These are phyloP conservation scores for Synanthedon formicaeformis DNA, from an alignment of 2,888 invertebrate species.

Conservation along the genomic window DNA sequence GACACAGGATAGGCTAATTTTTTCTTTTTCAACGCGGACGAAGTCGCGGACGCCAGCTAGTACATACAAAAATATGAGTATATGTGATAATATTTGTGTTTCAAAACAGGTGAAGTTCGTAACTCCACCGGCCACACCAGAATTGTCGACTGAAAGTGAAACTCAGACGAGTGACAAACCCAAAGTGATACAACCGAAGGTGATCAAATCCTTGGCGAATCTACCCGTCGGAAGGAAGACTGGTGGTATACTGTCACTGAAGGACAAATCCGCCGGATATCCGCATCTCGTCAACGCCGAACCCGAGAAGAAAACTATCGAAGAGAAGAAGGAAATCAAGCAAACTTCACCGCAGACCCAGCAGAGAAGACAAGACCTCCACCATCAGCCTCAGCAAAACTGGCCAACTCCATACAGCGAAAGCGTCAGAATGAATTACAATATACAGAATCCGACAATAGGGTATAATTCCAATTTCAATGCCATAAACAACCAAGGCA, in stretches of 20 bases:
- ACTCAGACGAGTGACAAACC: conserved; percentile 29
- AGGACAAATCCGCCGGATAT: conserved; percentile 64
- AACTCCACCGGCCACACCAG: conserved; percentile 61
- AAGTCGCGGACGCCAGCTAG: too few relatives aligned
- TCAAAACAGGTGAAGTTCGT: conserved; percentile 67
- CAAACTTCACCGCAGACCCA: conserved; percentile 29
- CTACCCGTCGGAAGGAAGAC: conserved; percentile 57
- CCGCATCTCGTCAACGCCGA: conserved; percentile 60
- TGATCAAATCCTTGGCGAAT: conserved; percentile 49
- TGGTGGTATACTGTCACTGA: conserved; percentile 63
- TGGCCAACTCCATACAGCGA: conserved; percentile 30
- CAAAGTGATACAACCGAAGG: conserved; percentile 38
- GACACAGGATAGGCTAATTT: too few relatives aligned
- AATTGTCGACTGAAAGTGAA: conserved; percentile 34
- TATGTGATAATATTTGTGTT: too few relatives aligned
- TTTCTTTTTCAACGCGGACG: too few relatives aligned
- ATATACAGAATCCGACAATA: conserved; percentile 32
- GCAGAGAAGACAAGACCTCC: conserved; percentile 28
- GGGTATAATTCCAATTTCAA: conserved; percentile 35
- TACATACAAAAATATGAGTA: too few relatives aligned
- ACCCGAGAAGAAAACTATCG: conserved; percentile 34
- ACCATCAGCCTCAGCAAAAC: conserved; percentile 17
- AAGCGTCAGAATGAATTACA: conserved; percentile 41
- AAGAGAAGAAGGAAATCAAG: conserved; percentile 44
- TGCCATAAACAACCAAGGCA: conserved; percentile 30